Evolutionary conservation across 1,140 invertebrate genomes (phyloP).

Genomic region (Tachypleus tridentatus): DNA sequence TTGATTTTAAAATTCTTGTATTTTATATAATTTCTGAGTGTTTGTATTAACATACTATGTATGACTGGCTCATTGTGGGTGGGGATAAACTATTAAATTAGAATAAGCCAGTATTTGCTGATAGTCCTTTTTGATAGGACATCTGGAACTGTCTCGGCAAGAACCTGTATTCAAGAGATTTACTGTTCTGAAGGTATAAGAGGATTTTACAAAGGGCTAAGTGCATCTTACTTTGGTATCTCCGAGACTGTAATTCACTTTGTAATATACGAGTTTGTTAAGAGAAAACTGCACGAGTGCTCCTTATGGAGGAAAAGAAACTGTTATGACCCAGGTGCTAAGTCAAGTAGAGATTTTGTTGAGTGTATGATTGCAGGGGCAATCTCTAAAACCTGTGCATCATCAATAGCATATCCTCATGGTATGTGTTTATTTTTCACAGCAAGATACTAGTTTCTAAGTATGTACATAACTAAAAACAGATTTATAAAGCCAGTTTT

Average conservation of each 20-base stretch:
- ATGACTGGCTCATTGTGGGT: too few relatives aligned
- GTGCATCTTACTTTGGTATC: slow-evolving; percentile 96
- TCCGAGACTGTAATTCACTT: slow-evolving; percentile 98
- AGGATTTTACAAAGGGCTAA: slow-evolving; percentile 96
- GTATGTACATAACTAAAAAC: too few relatives aligned
- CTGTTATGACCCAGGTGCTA: slow-evolving; percentile 37
- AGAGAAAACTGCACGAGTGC: slow-evolving; percentile 50
- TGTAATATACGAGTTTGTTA: slow-evolving; percentile 95
- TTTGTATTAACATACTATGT: too few relatives aligned
- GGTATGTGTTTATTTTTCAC: slow-evolving; percentile 42
- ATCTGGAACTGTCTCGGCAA: slow-evolving; percentile 31
- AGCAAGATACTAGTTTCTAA: too few relatives aligned
- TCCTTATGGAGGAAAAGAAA: slow-evolving; percentile 17
- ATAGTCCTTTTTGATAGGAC: slow-evolving; percentile 25
- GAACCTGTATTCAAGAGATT: slow-evolving; percentile 34
- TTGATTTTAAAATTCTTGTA: too few relatives aligned
- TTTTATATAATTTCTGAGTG: too few relatives aligned
- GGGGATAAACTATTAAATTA: too few relatives aligned
- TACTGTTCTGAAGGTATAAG: slow-evolving; percentile 53
- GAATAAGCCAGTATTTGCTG: too few relatives aligned
- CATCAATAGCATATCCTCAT: slow-evolving; percentile 91
- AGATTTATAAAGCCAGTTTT: too few relatives aligned
- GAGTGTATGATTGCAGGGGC: slow-evolving; percentile 91
- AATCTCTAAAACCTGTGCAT: slow-evolving; percentile 86
- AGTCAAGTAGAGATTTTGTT: slow-evolving; percentile 62